Evolutionary conservation across 2,888 invertebrate species (phyloP), one percentile per base, ranked within the genome.

Genomic region (Chydorus sphaericus): DNA sequence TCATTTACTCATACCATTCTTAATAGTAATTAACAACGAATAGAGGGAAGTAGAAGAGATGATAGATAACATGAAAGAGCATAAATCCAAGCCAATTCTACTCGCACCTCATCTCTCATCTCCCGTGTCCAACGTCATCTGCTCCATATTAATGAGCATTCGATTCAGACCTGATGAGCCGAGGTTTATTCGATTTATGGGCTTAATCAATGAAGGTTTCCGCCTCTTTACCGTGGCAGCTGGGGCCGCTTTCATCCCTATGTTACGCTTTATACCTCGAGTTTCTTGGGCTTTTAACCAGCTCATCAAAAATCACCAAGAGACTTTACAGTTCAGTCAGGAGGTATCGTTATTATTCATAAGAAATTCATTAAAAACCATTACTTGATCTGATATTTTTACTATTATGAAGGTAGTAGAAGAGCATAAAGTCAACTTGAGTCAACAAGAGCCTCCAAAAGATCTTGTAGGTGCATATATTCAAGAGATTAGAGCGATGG

Each of bases 161-260:
- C 77, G 88, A 39, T 92, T 90, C 70, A 78, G 80, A 57, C 79
- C 82, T 62, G 82, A 85, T 53, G 89, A 90, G 67, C 71, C 73
- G 6, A 77, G 82, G 54, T 91, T 91, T 70, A 75, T 77, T 54
- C 77, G 86, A 56, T 84, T 90, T 65, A 88, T 87, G 77, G 73
- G 77, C 61, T 75, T 90, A 14, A 88, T 91, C 64, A 89, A 90
- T 65, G 91, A 92, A 71, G 92, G 92, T 31, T 91, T 92, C 79
- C 77, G 80, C 57, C 75, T 91, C 0, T 90, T 91, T 66, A 87
- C 88, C 8, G 81, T 85, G 64, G 78, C 90, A 44, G 83, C 82
- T 62, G 81, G 83, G 6, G 83, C 86, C 55, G 86, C 88, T 69
- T 89, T 88, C 66, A 79, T 91, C 60, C 89, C 91, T 4, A 75